Conservation (phyloP, 1,140 invertebrate genomes). For the Muscidifurax raptorellus region DNA sequence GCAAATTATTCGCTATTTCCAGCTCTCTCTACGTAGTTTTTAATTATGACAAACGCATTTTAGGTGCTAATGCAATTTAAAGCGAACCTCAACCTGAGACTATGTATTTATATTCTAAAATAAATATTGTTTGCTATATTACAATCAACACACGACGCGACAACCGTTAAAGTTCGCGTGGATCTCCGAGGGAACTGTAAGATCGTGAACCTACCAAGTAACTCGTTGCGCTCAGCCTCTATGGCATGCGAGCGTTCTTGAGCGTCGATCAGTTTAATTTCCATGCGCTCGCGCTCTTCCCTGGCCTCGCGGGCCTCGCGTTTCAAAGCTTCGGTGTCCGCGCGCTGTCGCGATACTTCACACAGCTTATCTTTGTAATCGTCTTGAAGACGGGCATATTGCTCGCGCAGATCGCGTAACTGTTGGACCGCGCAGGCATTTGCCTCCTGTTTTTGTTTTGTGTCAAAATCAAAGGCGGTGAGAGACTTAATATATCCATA, state of each 20-base stretch:
- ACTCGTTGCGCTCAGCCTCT: constrained; percentile 67
- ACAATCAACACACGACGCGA: too few relatives aligned
- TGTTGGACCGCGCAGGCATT: constrained; percentile 59
- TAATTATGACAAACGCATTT: too few relatives aligned
- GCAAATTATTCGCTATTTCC: too few relatives aligned
- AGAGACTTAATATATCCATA: too few relatives aligned
- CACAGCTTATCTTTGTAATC: constrained; percentile 78
- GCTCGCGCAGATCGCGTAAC: constrained; percentile 74
- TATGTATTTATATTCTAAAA: too few relatives aligned
- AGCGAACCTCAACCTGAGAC: too few relatives aligned
- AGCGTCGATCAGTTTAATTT: constrained; percentile 76
- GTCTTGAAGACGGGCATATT: constrained; percentile 77
- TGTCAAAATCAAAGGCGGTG: not conserved
- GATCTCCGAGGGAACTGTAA: not conserved
- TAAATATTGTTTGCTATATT: too few relatives aligned
- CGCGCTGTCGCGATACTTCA: constrained; percentile 75
- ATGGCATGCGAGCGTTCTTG: constrained; percentile 66
- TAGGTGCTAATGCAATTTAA: too few relatives aligned
- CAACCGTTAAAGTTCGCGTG: not conserved
- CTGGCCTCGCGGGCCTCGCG: constrained; percentile 74
- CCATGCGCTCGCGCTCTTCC: constrained; percentile 75
- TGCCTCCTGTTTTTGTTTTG: not conserved
- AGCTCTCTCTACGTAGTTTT: too few relatives aligned
- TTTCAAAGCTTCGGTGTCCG: constrained; percentile 75
- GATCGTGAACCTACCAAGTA: constrained; percentile 57